phyloP scores from a whole-genome alignment of 2,113 vertebrate genomes.

The Percina caprodes region DNA sequence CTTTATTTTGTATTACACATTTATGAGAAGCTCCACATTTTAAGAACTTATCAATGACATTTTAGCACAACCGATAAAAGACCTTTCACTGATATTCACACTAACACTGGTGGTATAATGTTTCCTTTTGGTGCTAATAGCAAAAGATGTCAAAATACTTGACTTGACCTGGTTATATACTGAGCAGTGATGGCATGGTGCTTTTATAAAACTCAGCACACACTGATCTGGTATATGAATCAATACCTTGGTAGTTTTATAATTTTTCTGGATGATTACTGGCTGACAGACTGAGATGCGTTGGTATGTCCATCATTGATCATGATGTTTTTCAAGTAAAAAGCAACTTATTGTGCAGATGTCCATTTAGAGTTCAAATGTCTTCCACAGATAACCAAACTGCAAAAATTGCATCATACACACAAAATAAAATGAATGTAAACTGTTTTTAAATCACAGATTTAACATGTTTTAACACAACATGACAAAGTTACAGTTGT shows the following conservation, averaged over 20 bases:
- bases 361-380: conserved; percentile 40
- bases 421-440: conserved; percentile 77
- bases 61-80: conserved; percentile 46
- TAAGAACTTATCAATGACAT: conserved; percentile 24
- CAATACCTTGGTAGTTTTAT: conserved; percentile 24
- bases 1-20: conserved; percentile 30
- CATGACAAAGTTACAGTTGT: conserved; percentile 41
- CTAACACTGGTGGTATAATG: conserved; percentile 58
- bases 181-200: conserved; percentile 64
- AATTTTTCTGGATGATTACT: conserved; percentile 28
- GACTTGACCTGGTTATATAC: conserved; percentile 53
- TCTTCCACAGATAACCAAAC: conserved; percentile 71
- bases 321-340: conserved; percentile 39
- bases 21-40: conserved; percentile 55
- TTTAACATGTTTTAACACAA: conserved; percentile 45
- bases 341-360: conserved; percentile 30
- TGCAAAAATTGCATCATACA: conserved; percentile 48
- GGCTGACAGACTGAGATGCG: conserved; percentile 19
- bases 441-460: conserved; percentile 58
- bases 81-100: conserved; percentile 47
- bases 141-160: conserved; percentile 64
- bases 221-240: conserved; percentile 49
- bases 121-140: conserved; percentile 81
- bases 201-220: conserved; percentile 62
- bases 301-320: conserved; percentile 11